Base-by-base conservation (phyloP, 2,888 invertebrate species). In the Lasioglossum morio region DNA sequence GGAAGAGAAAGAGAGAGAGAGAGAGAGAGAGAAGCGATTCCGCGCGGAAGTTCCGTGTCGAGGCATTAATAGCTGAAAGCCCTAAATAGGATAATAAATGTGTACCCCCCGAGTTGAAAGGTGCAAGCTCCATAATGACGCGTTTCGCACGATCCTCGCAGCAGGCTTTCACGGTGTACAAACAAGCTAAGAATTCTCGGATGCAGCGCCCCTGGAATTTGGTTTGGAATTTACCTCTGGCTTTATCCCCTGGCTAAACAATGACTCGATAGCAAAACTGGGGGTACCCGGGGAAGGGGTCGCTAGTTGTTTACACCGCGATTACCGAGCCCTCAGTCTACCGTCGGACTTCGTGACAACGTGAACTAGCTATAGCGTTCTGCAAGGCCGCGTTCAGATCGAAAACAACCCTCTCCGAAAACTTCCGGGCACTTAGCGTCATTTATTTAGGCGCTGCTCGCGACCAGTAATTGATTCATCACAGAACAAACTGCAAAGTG, bases 101-200 rank as follows among this genome's bases (percentile, higher is more conserved):
- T 37, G 48, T 23, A 30, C 72, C 40, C 57, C 63, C 70, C 8
- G 70, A 70, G 70, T 78, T 72, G 4, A 78, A 72, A 70, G 27
- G 19, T 43, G 69, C 27, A 53, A 69, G 78, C 72, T 23, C 40
- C 57, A 46, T 70, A 57, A 78, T 72, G 53, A 57, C 70, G 57
- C 34, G 57, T 78, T 72, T 72, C 57, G 57, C 72, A 57, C 70
- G 69, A 78, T 12, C 66, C 66, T n/a, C 40, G 66, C 34, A n/a
- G 57, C 63, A 23, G 66, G 77, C 66, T 77, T 48, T 23, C 77
- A 12, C 48, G 12, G 46, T 37, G 53, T 30, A 30, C 69, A 72
- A 78, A 53, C 72, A 27, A 40, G 70, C 78, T 30, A 78, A 78
- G 78, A 78, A 72, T 72, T 30, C 72, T 57, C 72, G 57, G 78